Percentiles rank a stretch among this genome's conserved stretches.
Conservation (phyloP, 2,113 vertebrate genomes). For the Garra rufa region DNA sequence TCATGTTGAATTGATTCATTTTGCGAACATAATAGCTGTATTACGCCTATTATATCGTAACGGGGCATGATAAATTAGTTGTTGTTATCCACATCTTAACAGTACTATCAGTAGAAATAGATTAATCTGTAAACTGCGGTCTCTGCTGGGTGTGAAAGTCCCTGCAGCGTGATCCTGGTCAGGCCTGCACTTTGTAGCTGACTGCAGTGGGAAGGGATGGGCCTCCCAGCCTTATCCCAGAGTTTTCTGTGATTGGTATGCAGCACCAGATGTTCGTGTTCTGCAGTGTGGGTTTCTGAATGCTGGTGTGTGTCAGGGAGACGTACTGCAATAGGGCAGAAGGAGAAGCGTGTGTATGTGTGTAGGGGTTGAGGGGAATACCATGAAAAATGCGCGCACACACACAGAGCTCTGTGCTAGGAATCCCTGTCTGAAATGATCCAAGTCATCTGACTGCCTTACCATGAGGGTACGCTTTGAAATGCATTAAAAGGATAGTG, state of each 20-base stretch:
- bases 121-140: neutral
- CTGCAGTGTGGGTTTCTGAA: constrained; percentile 78
- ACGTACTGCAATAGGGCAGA: constrained; percentile 37
- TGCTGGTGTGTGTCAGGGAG: constrained; percentile 66
- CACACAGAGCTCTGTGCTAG: constrained; percentile 58
- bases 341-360: constrained; percentile 22
- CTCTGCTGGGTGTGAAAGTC: constrained; percentile 12
- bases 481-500: neutral
- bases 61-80: neutral
- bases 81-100: neutral
- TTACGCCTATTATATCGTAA: neutral
- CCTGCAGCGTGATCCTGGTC: neutral
- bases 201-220: constrained; percentile 36
- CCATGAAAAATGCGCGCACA: constrained; percentile 21
- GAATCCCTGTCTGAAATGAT: constrained; percentile 63
- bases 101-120: neutral
- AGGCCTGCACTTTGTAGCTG: neutral
- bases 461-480: neutral
- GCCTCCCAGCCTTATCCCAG: constrained; percentile 21
- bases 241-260: constrained; percentile 71
- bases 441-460: constrained; percentile 48
- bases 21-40: constrained; percentile 4
- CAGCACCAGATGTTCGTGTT: constrained; percentile 68
- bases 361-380: constrained; percentile 45
- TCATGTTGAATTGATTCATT: constrained; percentile 25